phyloP scores from a whole-genome alignment of 1,140 invertebrate genomes.

The Cataglyphis hispanica region DNA sequence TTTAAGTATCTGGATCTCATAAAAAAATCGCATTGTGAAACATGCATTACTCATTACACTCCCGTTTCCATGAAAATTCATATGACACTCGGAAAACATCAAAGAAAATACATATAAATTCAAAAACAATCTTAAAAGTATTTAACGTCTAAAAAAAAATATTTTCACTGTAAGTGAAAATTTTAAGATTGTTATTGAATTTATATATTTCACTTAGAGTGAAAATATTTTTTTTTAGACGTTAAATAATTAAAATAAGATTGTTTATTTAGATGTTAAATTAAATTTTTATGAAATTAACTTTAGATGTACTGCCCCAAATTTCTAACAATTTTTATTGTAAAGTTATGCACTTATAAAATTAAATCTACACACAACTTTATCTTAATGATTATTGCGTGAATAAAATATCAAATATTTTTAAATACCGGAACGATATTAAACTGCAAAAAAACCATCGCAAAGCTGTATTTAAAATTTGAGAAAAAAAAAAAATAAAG shows the following conservation, averaged over 20 bases:
- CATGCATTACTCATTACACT: no score
- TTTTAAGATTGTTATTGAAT: no score
- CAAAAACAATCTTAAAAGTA: neutral
- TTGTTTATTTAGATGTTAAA: no score
- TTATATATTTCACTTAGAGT: neutral
- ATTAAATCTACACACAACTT: neutral
- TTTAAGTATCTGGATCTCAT: neutral
- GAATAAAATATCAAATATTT: slow-evolving; percentile 30
- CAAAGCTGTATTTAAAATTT: no score
- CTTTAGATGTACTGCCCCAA: neutral
- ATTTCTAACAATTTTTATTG: neutral
- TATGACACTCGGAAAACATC: no score
- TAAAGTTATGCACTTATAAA: neutral
- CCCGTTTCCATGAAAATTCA: no score
- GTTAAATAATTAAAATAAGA: neutral
- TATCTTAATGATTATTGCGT: slow-evolving; percentile 38
- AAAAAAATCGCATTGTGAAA: slow-evolving; percentile 36
- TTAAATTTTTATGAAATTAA: neutral
- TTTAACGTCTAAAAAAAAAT: slow-evolving; percentile 12
- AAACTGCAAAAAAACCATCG: no score
- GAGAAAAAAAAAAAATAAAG: no score
- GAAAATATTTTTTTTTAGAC: slow-evolving; percentile 19
- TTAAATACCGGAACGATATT: slow-evolving; percentile 2
- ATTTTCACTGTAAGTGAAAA: neutral
- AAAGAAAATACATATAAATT: neutral